phyloP scores from a whole-genome alignment of 1,140 invertebrate genomes.

The Lasioglossum baleicum region DNA sequence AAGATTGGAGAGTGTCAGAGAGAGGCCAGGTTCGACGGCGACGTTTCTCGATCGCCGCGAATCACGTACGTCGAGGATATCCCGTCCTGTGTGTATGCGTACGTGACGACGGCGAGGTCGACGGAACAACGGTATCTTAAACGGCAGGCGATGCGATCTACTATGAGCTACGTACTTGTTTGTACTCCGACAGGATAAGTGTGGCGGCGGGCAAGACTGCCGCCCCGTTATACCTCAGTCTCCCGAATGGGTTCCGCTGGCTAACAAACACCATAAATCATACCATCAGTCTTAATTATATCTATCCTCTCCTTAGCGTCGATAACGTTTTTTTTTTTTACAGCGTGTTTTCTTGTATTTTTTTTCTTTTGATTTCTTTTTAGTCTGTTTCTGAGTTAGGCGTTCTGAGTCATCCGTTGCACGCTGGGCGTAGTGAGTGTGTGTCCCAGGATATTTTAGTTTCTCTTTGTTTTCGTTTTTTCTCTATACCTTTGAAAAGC shows the following conservation, averaged over 20 bases:
- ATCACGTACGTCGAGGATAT: constrained; percentile 64
- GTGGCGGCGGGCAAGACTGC: constrained; percentile 79
- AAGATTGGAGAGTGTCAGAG: too few relatives aligned
- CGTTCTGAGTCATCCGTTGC: constrained; percentile 36
- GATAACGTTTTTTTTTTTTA: constrained; percentile 28
- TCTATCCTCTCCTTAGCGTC: constrained; percentile 49
- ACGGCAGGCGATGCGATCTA: constrained; percentile 78
- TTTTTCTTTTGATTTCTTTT: neutral
- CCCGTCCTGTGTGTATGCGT: constrained; percentile 57
- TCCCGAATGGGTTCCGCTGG: constrained; percentile 87
- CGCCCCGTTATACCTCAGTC: constrained; percentile 82
- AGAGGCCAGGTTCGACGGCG: constrained; percentile 22
- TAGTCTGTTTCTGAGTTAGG: neutral
- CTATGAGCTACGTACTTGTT: constrained; percentile 83
- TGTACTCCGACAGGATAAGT: constrained; percentile 82
- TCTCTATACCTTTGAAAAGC: neutral
- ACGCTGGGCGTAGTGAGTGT: neutral
- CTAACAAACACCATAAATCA: constrained; percentile 82
- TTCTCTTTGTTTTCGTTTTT: neutral
- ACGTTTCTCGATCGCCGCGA: constrained; percentile 45
- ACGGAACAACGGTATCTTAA: constrained; percentile 74
- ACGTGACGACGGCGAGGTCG: constrained; percentile 62
- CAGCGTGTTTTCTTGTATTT: constrained; percentile 28
- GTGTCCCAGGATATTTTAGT: constrained; percentile 6
- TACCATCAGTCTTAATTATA: constrained; percentile 75